These are phyloP conservation scores for Delia radicum DNA, from an alignment of 1,140 invertebrate species.

Conservation along the genomic window DNA sequence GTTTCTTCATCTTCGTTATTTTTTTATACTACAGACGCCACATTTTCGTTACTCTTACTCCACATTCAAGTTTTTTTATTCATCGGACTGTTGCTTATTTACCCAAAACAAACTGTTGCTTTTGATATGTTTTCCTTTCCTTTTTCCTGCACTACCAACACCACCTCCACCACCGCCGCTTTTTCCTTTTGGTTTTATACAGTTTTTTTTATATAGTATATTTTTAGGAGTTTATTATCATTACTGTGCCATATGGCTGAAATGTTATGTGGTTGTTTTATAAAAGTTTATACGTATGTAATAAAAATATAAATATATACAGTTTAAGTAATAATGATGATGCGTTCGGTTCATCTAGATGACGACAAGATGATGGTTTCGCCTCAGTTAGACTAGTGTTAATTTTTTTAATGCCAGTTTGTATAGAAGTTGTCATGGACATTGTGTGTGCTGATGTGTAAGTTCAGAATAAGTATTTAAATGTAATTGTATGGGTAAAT, in stretches of 20 bases:
- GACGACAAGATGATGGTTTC: neutral
- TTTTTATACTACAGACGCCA: neutral
- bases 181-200: neutral
- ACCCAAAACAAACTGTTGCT: slow-evolving; percentile 9
- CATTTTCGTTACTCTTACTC: neutral
- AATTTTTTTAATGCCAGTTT: no score
- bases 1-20: no score
- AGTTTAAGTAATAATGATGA: slow-evolving; percentile 14
- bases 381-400: neutral
- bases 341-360: neutral
- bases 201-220: slow-evolving; percentile 27
- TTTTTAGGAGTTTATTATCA: slow-evolving; percentile 54
- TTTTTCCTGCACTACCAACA: neutral
- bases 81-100: slow-evolving; percentile 2
- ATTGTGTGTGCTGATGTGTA: no score
- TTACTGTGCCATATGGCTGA: slow-evolving; percentile 49
- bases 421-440: no score
- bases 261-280: slow-evolving; percentile 3
- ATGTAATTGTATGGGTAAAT: no score
- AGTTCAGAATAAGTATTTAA: no score
- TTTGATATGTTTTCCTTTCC: neutral
- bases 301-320: no score
- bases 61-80: neutral
- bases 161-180: neutral
- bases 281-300: no score